These are phyloP conservation scores for Spisula subtruncata DNA, from an alignment of 2,888 invertebrate genomes.

Conservation along the genomic window DNA sequence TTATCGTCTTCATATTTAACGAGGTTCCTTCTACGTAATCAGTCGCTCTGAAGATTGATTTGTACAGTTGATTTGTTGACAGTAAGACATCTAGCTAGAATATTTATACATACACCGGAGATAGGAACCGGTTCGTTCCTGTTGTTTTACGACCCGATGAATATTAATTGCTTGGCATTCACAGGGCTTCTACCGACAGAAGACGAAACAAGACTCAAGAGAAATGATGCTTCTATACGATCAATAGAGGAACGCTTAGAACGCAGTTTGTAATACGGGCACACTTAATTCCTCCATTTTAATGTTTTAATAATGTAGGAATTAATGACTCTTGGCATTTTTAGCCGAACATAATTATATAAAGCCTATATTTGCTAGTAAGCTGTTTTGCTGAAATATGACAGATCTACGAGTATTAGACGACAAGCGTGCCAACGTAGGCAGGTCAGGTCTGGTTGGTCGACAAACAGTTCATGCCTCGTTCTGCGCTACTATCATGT, in stretches of 20 bases:
- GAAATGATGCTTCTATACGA: not conserved
- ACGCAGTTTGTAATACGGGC: not conserved
- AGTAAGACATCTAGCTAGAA: not conserved
- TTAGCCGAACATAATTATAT: too few species aligned
- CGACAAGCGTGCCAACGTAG: too few species aligned
- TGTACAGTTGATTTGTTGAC: not conserved
- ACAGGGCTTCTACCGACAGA: not conserved
- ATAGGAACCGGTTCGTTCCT: not conserved
- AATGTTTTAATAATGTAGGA: too few species aligned
- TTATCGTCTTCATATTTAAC: slow-evolving; percentile 41
- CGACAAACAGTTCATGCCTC: too few species aligned
- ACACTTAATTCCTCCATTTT: not conserved
- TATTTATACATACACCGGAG: not conserved
- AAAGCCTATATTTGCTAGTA: too few species aligned
- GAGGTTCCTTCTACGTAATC: not conserved
- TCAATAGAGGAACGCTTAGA: not conserved
- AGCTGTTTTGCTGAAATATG: too few species aligned
- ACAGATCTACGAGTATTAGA: too few species aligned
- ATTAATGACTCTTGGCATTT: too few species aligned
- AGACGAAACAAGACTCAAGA: not conserved
- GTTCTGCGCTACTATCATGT: too few species aligned
- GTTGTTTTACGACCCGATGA: not conserved
- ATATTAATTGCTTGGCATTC: not conserved
- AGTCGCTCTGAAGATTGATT: not conserved
- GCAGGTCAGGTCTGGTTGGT: too few species aligned